A percentile compares a stretch with the other conserved stretches of the same genome.
Conservation (phyloP, 2,113 vertebrate species). For the Turnix velox region DNA sequence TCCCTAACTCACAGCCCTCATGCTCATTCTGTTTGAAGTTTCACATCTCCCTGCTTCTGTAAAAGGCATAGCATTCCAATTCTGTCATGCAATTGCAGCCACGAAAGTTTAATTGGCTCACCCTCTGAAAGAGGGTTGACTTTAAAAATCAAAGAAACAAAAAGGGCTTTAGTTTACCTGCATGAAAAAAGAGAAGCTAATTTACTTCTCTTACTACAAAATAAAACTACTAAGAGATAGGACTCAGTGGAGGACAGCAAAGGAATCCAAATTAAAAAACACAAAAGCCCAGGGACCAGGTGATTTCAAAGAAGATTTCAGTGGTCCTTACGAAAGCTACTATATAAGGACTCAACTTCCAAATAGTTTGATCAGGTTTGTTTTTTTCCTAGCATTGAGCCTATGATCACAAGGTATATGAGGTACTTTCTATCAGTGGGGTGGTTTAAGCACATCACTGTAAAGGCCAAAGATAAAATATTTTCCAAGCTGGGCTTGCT, state of each 20-base stretch:
- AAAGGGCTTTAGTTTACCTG: background rate
- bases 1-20: background rate
- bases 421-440: background rate
- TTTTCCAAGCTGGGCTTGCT: background rate
- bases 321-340: background rate
- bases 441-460: background rate
- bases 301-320: background rate
- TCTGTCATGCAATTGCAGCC: background rate
- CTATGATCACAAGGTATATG: fast-evolving
- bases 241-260: background rate
- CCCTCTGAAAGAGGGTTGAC: background rate
- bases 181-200: no score
- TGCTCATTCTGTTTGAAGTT: background rate
- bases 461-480: background rate
- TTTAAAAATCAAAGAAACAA: background rate
- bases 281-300: background rate
- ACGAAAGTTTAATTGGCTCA: background rate
- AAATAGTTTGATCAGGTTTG: background rate
- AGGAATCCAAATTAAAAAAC: background rate
- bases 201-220: background rate
- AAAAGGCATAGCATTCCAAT: background rate
- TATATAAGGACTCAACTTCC: background rate
- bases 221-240: background rate
- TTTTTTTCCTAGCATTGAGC: background rate
- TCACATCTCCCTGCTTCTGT: background rate